Evolutionary conservation across 2,888 invertebrate genomes (phyloP).

Genomic region (Hirtodrosophila duncani): DNA sequence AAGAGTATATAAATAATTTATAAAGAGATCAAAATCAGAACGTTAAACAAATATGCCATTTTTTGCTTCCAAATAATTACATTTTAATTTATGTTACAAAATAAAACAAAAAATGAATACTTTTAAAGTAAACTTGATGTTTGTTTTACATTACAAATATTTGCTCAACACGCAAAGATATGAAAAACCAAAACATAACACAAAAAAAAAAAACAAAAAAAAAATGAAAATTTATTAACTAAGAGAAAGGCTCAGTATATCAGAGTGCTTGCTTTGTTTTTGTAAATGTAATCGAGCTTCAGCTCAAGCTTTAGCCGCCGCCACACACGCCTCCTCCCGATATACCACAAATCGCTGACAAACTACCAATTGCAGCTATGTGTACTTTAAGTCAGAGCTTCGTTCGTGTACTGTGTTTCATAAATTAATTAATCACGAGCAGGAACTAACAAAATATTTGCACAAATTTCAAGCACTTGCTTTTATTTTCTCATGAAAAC

Average conservation of each 20-base stretch:
- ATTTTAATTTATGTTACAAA: conserved; percentile 54
- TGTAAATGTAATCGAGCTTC: no score
- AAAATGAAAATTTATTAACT: no score
- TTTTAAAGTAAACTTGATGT: conserved; percentile 58
- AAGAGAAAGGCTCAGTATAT: conserved; percentile 22
- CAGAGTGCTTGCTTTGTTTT: no score
- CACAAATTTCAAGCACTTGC: conserved; percentile 69
- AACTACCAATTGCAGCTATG: no score
- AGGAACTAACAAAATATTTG: conserved; percentile 44
- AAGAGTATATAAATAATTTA: conserved; percentile 17
- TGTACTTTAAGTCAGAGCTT: no score
- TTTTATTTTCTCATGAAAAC: conserved; percentile 54
- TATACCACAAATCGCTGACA: no score
- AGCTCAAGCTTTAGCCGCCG: no score
- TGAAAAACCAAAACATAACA: conserved; percentile 10
- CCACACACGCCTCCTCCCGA: no score
- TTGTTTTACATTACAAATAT: conserved; percentile 50
- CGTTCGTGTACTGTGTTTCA: no score
- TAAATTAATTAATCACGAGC: no score
- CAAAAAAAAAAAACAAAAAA: conserved; percentile 19
- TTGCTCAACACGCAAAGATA: conserved; percentile 36
- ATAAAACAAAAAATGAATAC: conserved; percentile 39
- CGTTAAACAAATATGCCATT: conserved; percentile 59
- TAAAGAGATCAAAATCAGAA: conserved; percentile 30
- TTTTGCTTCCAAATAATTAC: conserved; percentile 65